phyloP scores from a whole-genome alignment of 1,140 invertebrate species.

The Uloborus diversus region DNA sequence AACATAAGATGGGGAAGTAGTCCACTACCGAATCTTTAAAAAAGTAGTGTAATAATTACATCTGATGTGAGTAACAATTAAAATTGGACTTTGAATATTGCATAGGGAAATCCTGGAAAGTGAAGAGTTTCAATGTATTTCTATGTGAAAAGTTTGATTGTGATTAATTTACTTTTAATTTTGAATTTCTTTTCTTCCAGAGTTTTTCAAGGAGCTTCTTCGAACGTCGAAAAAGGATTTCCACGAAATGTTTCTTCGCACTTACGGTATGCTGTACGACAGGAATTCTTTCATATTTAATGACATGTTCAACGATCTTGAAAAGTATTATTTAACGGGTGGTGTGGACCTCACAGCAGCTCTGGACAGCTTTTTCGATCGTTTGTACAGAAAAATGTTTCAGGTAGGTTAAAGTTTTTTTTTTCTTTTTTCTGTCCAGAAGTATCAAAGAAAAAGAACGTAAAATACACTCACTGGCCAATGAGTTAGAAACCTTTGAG shows the following conservation, averaged over 20 bases:
- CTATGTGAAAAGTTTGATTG: neutral
- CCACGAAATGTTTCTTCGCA: conserved; percentile 92
- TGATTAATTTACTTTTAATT: neutral
- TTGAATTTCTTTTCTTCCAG: conserved; percentile 16
- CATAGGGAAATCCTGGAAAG: neutral
- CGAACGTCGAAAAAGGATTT: conserved; percentile 79
- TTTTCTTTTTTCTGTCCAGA: too few species aligned
- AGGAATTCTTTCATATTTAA: conserved; percentile 92
- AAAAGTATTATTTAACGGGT: conserved; percentile 88
- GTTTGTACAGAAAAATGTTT: conserved; percentile 95
- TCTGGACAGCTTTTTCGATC: conserved; percentile 92
- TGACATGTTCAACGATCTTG: conserved; percentile 87
- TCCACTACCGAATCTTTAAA: too few species aligned
- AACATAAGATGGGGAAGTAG: too few species aligned
- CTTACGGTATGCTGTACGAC: conserved; percentile 94
- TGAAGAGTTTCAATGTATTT: neutral
- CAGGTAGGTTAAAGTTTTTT: too few species aligned
- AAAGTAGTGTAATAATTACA: too few species aligned
- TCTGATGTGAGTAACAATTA: too few species aligned
- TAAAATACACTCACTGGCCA: too few species aligned
- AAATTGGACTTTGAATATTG: too few species aligned
- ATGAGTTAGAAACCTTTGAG: too few species aligned
- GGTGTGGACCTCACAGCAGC: conserved; percentile 81
- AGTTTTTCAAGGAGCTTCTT: conserved; percentile 50
- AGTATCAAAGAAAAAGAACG: too few species aligned